These are phyloP conservation scores for Pammene aurita DNA, from an alignment of 2,888 invertebrate species.

Conservation along the genomic window DNA sequence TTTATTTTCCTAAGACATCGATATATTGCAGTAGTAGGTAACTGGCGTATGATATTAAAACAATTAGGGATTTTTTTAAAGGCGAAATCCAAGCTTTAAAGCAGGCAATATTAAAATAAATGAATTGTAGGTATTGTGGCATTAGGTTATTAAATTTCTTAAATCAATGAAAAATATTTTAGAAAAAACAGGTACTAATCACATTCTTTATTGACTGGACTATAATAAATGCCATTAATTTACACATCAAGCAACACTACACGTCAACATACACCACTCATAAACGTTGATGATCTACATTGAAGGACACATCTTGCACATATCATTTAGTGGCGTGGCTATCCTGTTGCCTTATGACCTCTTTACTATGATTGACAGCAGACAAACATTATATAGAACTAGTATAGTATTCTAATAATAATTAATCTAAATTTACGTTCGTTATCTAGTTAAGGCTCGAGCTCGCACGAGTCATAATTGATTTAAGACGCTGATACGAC, in stretches of 20 bases:
- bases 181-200: no score
- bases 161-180: no score
- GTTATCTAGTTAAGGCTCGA: conserved; percentile 18
- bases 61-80: no score
- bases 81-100: no score
- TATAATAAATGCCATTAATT: not conserved
- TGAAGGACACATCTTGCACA: conserved; percentile 29
- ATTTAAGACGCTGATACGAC: not conserved
- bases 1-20: no score
- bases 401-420: conserved; percentile 42
- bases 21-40: no score
- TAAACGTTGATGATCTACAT: conserved; percentile 26
- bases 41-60: no score
- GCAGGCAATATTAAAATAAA: no score
- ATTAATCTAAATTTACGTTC: conserved; percentile 34
- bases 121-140: no score
- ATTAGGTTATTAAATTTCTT: no score
- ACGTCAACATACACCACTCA: conserved; percentile 11
- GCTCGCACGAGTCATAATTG: not conserved
- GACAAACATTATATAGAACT: conserved; percentile 46
- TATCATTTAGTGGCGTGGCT: conserved; percentile 48
- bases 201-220: not conserved
- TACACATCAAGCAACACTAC: conserved; percentile 7
- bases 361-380: conserved; percentile 45
- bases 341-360: conserved; percentile 56